These are phyloP conservation scores for Listrodromus nycthemerus DNA, from an alignment of 2,888 invertebrate species.

Conservation along the genomic window DNA sequence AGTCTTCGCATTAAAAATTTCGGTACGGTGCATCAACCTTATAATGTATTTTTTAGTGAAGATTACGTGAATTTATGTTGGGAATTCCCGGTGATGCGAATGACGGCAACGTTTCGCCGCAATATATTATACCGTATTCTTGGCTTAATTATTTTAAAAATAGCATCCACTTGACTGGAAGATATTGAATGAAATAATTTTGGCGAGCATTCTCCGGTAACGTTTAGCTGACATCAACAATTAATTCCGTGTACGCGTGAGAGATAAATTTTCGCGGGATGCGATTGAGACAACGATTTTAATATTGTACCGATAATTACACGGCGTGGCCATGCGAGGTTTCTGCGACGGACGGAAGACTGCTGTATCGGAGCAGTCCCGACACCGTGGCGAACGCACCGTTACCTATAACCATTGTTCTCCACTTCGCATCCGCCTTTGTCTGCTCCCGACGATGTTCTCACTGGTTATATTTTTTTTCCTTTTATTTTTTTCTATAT, in stretches of 20 bases:
- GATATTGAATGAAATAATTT: too few species aligned
- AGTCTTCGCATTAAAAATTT: too few species aligned
- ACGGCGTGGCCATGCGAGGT: conserved; percentile 56
- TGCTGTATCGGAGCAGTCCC: conserved; percentile 52
- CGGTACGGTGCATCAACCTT: too few species aligned
- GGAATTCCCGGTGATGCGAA: too few species aligned
- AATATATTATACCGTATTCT: too few species aligned
- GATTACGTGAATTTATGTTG: too few species aligned
- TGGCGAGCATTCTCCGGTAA: too few species aligned
- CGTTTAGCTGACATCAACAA: too few species aligned
- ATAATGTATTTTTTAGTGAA: too few species aligned
- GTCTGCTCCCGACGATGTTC: conserved; percentile 71
- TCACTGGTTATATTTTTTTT: conserved; percentile 69
- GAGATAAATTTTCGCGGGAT: conserved; percentile 31
- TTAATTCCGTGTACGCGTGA: conserved; percentile 8
- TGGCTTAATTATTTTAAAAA: too few species aligned
- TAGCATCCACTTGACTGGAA: too few species aligned
- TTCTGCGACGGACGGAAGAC: conserved; percentile 32
- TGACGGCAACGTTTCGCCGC: too few species aligned
- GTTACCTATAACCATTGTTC: conserved; percentile 69
- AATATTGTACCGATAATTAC: conserved; percentile 70
- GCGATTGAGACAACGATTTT: conserved; percentile 68
- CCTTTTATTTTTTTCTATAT: conserved; percentile 35
- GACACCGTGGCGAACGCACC: conserved; percentile 42
- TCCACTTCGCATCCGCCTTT: conserved; percentile 69